Evolutionary conservation across 1,140 invertebrate genomes (phyloP), one percentile per base, ranked within the genome.

Genomic region (Palaemon carinicauda): DNA sequence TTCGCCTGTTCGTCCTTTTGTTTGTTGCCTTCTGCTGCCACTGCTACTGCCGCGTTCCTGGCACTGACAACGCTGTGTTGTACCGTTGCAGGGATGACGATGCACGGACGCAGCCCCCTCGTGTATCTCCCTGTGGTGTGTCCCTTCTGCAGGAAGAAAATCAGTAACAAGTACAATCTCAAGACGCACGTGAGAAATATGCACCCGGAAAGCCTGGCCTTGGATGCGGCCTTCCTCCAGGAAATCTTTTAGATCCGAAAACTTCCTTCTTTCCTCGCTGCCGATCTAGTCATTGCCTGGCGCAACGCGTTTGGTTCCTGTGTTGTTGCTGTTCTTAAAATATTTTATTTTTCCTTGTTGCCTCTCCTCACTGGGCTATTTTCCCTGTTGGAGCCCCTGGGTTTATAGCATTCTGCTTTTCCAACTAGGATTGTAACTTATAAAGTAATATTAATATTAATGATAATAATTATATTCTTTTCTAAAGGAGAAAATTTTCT

Each of bases 41-140:
- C 54, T 33, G 56, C 56, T 19, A n/a, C 54, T 33, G 56, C 56
- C 31, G 33, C 33, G 65, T 24, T 54, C 29, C 80, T 19, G 29
- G 80, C 15, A 78, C 84, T 87, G 84, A 87, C 84, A 27, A 31
- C 33, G 54, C n/a, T n/a, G 73, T 77, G 71, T 88, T 88, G 69
- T 88, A 81, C 83, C 82, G 80, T 88, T 88, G 77, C 87, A 88
- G 87, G 87, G 41, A 75, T 31, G 80, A 54, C 56, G 80, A 29
- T 56, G 24, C 73, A 74, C 33, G 52, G 24, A 52, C 87, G 87
- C 50, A 88, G 87, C 60, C 87, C 87, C 24, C 87, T 88, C 60
- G 87, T 88, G 87, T 88, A 88, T 81, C 83, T 80, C 41, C 87
- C 87, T 53, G 87, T 88, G 87, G 54, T 88, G 87, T 89, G 87